Base-by-base conservation (phyloP, 2,797 vertebrate species). In the Gouania willdenowi region DNA sequence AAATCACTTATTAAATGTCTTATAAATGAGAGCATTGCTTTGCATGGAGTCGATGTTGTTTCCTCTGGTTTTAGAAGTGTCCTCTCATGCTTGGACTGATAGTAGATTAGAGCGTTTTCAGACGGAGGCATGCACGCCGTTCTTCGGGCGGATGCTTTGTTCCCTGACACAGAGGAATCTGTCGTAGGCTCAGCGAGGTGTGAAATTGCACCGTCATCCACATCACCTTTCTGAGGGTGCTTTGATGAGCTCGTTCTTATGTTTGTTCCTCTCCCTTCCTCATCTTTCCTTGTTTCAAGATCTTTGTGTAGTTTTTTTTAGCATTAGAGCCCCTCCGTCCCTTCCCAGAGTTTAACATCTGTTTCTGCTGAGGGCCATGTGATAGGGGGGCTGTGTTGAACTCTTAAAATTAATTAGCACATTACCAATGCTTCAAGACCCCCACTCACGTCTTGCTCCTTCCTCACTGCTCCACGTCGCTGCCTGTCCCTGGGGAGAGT, bases 381-480 rank as follows among this genome's bases (percentile, higher is more conserved):
- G n/a, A n/a, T n/a, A n/a, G n/a, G 47, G 36, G 62, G 62, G 46
- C 66, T 48, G 57, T 68, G 78, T 75, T 32, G 49, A 75, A 74
- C 75, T 76, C 78, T 77, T 81, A 76, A 84, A 84, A 85, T 85
- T 81, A 84, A 85, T 87, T 84, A 81, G 77, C 65, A 43, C 61
- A 76, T 82, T 83, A 80, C 72, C 66, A 46, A 79, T 49, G 70
- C 75, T 74, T 11, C 39, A 27, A 42, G 51, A 33, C 54, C 64
- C 57, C 39, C 2, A n/a, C n/a, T n/a, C n/a, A n/a, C n/a, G n/a
- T n/a, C n/a, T n/a, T n/a, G n/a, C n/a, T n/a, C 2, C 22, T 26
- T 47, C 31, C 40, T 54, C 37, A 23, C 37, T 36, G 37, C 42
- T 11, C 52, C 41, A 45, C 40, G 15, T 48, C 23, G 32, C 65